Conservation (phyloP, 2,888 invertebrate species). For the Phoenoteleia sp. region DNA sequence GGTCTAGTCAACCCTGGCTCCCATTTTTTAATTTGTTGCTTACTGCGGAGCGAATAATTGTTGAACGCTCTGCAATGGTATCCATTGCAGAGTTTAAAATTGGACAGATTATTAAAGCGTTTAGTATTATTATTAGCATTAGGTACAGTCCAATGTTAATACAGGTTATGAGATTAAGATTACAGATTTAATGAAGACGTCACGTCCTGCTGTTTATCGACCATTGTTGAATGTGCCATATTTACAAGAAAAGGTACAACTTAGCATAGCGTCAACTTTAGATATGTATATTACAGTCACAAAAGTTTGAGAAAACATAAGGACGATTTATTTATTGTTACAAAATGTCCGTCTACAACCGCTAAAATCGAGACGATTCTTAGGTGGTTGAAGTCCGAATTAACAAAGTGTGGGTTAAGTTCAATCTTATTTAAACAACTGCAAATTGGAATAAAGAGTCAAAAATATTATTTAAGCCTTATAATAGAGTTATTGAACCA, state of each 20-base stretch:
- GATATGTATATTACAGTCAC: slow-evolving; percentile 40
- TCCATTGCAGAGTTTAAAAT: slow-evolving; percentile 3
- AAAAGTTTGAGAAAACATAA: slow-evolving; percentile 5
- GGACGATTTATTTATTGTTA: slow-evolving; percentile 35
- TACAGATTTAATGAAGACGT: slow-evolving; percentile 48
- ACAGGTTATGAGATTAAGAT: slow-evolving; percentile 37
- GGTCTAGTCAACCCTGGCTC: too few species aligned
- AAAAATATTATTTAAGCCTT: too few species aligned
- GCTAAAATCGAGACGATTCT: slow-evolving; percentile 43
- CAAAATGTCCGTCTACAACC: slow-evolving; percentile 39
- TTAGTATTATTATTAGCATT: background rate
- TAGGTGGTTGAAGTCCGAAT: slow-evolving; percentile 11
- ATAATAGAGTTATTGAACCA: too few species aligned
- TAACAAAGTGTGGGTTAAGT: background rate
- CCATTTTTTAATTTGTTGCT: too few species aligned
- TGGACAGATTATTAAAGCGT: background rate
- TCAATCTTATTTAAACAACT: background rate
- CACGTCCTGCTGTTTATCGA: slow-evolving; percentile 34
- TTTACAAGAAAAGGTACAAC: slow-evolving; percentile 9
- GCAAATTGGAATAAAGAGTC: too few species aligned
- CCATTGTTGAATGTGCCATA: slow-evolving; percentile 43
- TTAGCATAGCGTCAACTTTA: slow-evolving; percentile 47
- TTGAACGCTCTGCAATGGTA: too few species aligned
- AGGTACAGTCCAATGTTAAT: slow-evolving; percentile 17
- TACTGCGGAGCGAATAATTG: too few species aligned